Percentiles rank a stretch among this genome's conserved stretches.
phyloP scores from a whole-genome alignment of 2,888 invertebrate genomes.

The Pterostichus niger region DNA sequence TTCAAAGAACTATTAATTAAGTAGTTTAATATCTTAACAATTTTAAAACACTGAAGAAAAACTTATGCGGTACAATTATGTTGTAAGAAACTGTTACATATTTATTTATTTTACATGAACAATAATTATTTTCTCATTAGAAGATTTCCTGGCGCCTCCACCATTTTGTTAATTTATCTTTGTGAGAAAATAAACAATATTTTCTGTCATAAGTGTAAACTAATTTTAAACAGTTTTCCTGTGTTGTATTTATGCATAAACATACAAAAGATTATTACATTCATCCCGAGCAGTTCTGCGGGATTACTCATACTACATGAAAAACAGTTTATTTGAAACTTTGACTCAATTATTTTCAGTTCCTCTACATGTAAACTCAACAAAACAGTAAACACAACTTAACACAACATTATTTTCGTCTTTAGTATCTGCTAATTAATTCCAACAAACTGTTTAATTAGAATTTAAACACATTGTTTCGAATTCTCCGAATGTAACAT shows the following conservation, averaged over 20 bases:
- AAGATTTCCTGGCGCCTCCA: too few species aligned
- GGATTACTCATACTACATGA: not conserved
- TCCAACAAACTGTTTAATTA: constrained; percentile 31
- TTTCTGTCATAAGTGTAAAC: constrained; percentile 8
- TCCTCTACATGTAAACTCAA: constrained; percentile 14
- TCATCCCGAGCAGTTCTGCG: not conserved
- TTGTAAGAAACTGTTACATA: too few species aligned
- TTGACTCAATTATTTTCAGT: constrained; percentile 22
- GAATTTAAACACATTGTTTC: constrained; percentile 27
- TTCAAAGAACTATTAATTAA: too few species aligned
- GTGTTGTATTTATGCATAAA: not conserved
- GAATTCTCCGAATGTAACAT: not conserved
- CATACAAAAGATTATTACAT: constrained; percentile 20
- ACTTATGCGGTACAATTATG: too few species aligned
- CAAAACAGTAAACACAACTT: constrained; percentile 16
- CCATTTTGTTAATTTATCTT: too few species aligned
- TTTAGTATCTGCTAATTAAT: constrained; percentile 38
- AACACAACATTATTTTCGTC: constrained; percentile 38
- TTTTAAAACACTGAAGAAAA: too few species aligned
- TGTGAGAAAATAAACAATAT: too few species aligned
- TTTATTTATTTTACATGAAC: too few species aligned
- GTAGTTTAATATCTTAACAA: too few species aligned
- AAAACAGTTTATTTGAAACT: constrained; percentile 22
- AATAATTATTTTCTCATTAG: too few species aligned
- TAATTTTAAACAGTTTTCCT: constrained; percentile 12